Base-by-base conservation (phyloP, 2,113 vertebrate genomes). In the Callopanchax toddi region DNA sequence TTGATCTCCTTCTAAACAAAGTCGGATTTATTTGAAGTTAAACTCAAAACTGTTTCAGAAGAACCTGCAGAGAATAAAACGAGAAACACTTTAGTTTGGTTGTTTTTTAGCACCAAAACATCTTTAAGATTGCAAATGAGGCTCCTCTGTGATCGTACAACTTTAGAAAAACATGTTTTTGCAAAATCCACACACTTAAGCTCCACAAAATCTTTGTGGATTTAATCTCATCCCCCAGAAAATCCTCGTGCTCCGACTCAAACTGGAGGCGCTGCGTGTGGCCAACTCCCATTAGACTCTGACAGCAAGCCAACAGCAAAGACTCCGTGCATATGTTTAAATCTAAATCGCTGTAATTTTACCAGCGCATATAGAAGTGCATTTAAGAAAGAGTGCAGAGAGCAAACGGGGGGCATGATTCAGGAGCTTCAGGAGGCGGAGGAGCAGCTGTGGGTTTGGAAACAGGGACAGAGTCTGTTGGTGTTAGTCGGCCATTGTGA, bases 201-300 rank as follows among this genome's bases (percentile, higher is more conserved):
- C 60, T 65, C 16, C 22, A 5, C 29, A 17, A 68, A 78, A 67
- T 63, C 49, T 48, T 71, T 42, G 20, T 15, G 40, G 50, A 64
- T 78, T 63, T 75, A 23, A 63, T 67, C 52, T 78, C 25, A 45
- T 74, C 67, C 17, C 46, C 57, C 37, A n/a, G 23, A 37, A 78
- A 75, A 67, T 51, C 61, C 54, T 48, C 44, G 4, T 5, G 48
- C 67, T 45, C 1, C 15, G 6, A 17, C 66, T 20, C 20, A 49
- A 67, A 40, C 49, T 12, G 15, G 39, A 71, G 23, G 16, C 50
- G 18, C 26, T 25, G 54, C 59, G 7, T 57, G 50, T 18, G 48
- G 39, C 39, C 58, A 55, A 36, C 52, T 53, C 57, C 61, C 36
- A 59, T 59, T 22, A 60, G 42, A 45, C 26, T 62, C 45, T 36